Percentiles rank a stretch among this genome's conserved stretches.
Conservation (phyloP, 2,888 invertebrate genomes). For the Limnephilus auricula region DNA sequence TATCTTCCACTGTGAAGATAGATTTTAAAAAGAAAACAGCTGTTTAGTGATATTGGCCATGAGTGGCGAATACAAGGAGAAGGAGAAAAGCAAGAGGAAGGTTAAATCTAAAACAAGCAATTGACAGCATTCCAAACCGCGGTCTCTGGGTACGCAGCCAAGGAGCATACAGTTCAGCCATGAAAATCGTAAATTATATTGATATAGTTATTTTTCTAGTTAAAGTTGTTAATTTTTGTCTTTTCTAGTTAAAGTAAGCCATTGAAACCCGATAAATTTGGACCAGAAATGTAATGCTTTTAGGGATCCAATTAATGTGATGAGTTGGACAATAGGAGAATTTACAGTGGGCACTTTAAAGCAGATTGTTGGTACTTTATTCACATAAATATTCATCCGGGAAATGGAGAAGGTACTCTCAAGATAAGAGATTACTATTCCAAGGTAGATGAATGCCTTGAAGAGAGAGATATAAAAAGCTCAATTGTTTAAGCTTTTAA, state of each 20-base stretch:
- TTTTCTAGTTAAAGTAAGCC: background rate
- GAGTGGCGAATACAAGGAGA: too few relatives aligned
- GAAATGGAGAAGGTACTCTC: slow-evolving; percentile 5
- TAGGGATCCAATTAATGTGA: background rate
- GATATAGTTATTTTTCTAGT: background rate
- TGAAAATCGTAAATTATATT: background rate
- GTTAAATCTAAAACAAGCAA: too few relatives aligned
- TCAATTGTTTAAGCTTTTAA: slow-evolving; percentile 64
- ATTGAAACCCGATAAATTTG: background rate
- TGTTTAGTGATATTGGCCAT: too few relatives aligned
- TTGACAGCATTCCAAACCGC: too few relatives aligned
- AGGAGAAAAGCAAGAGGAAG: too few relatives aligned
- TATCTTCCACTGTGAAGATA: too few relatives aligned
- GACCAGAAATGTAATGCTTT: background rate
- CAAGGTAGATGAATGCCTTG: slow-evolving; percentile 46
- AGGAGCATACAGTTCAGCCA: background rate
- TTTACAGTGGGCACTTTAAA: background rate
- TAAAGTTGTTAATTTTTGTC: too few relatives aligned
- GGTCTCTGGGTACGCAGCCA: too few relatives aligned
- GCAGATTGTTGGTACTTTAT: background rate
- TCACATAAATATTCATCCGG: slow-evolving; percentile 28
- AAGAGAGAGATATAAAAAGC: slow-evolving; percentile 43
- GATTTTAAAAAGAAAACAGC: too few relatives aligned
- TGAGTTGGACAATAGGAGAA: background rate
- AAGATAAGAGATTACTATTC: slow-evolving; percentile 29